Evolutionary conservation across 2,888 invertebrate species (phyloP).

Genomic region (Dynastes maya): DNA sequence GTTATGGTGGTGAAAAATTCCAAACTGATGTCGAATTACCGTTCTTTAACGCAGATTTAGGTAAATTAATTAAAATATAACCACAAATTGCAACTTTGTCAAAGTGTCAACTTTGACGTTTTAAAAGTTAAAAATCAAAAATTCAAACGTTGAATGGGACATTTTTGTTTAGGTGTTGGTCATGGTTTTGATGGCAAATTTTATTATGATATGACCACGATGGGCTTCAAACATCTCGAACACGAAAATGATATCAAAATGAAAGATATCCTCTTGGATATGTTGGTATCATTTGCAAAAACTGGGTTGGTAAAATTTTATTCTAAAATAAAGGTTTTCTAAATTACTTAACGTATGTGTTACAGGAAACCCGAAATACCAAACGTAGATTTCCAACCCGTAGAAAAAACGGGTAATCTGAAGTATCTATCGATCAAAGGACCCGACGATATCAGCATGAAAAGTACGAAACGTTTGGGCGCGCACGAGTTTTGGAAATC

Average conservation of each 20-base stretch:
- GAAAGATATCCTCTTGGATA: conserved; percentile 43
- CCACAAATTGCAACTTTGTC: no score
- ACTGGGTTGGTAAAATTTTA: conserved; percentile 35
- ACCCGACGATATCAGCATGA: conserved; percentile 48
- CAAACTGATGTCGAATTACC: neutral
- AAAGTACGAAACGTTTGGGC: conserved; percentile 43
- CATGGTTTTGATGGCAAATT: conserved; percentile 42
- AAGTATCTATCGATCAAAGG: conserved; percentile 46
- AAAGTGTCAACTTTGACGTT: no score
- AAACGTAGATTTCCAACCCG: conserved; percentile 43
- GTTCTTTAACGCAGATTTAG: neutral
- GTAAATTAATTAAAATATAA: neutral
- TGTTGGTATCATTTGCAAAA: conserved; percentile 45
- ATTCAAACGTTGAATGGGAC: no score
- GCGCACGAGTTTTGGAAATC: conserved; percentile 49
- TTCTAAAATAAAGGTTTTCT: neutral
- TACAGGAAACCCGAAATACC: conserved; percentile 32
- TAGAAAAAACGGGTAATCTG: conserved; percentile 41
- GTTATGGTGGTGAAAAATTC: conserved; percentile 27
- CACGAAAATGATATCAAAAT: conserved; percentile 36
- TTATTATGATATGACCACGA: conserved; percentile 26
- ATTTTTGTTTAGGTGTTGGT: conserved; percentile 33
- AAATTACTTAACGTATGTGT: neutral
- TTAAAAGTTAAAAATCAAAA: no score
- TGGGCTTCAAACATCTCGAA: neutral